Conservation (phyloP, 1,140 invertebrate genomes). For the Rhopalosiphum padi region DNA sequence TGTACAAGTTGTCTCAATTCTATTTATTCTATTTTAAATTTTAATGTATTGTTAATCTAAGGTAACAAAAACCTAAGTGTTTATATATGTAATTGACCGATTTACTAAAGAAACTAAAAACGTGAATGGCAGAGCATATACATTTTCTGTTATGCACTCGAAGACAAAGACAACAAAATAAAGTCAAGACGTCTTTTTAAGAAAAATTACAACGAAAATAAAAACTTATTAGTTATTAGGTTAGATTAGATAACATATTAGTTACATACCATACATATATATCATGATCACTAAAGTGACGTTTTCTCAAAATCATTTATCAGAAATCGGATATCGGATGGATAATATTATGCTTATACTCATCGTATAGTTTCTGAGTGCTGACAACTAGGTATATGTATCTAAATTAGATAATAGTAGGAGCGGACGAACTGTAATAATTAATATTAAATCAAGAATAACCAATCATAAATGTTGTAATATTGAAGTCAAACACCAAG, state of each 20-base stretch:
- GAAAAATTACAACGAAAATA: too few species aligned
- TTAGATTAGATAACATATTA: too few species aligned
- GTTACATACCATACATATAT: not conserved
- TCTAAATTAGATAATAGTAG: not conserved
- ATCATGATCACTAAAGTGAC: not conserved
- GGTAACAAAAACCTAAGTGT: not conserved
- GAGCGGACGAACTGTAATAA: not conserved
- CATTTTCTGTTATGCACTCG: not conserved
- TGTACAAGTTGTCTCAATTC: too few species aligned
- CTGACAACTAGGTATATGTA: not conserved
- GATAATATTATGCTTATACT: too few species aligned
- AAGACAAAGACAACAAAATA: not conserved
- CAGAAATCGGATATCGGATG: not conserved
- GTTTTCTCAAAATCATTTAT: not conserved
- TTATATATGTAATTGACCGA: not conserved
- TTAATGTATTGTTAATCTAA: too few species aligned
- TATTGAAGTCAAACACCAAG: not conserved
- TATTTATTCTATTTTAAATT: too few species aligned
- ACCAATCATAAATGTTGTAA: not conserved
- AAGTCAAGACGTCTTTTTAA: not conserved
- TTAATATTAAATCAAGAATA: not conserved
- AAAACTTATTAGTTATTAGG: too few species aligned
- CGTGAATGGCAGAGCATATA: not conserved
- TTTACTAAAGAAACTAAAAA: not conserved
- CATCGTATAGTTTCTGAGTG: not conserved